Percentiles rank a stretch among this genome's conserved stretches.
Evolutionary conservation across 2,797 vertebrate genomes (phyloP).

Genomic region (Micropoecilia bifurca): DNA sequence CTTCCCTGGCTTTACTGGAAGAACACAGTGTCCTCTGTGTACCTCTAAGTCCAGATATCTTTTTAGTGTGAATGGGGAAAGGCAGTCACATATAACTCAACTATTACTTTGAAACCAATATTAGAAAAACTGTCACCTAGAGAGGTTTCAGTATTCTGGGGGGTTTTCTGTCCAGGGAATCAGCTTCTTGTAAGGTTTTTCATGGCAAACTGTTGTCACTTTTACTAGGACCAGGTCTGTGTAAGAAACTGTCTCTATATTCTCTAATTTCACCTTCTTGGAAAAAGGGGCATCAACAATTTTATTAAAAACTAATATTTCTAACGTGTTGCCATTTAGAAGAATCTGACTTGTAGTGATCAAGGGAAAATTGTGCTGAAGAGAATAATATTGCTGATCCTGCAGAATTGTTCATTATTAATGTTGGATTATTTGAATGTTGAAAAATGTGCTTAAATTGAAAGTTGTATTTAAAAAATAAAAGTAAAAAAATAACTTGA

Average conservation of each 20-base stretch:
- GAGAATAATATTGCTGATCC: background rate
- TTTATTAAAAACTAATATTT: background rate
- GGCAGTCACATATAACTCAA: background rate
- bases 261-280: background rate
- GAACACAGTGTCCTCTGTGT: background rate
- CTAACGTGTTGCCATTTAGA: background rate
- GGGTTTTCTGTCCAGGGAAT: background rate
- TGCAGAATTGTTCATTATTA: background rate
- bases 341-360: background rate
- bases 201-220: background rate
- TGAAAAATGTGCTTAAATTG: background rate
- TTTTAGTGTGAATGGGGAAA: background rate
- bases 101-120: background rate
- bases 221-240: background rate
- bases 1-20: background rate
- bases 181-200: background rate
- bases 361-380: background rate
- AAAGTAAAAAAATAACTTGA: background rate
- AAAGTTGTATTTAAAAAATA: slow-evolving; percentile 1
- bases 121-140: background rate
- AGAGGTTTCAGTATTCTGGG: background rate
- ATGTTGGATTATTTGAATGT: background rate
- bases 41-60: background rate
- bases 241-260: background rate
- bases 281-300: background rate